Evolutionary conservation across 2,113 vertebrate genomes (phyloP).

Genomic region (Perognathus longimembris): DNA sequence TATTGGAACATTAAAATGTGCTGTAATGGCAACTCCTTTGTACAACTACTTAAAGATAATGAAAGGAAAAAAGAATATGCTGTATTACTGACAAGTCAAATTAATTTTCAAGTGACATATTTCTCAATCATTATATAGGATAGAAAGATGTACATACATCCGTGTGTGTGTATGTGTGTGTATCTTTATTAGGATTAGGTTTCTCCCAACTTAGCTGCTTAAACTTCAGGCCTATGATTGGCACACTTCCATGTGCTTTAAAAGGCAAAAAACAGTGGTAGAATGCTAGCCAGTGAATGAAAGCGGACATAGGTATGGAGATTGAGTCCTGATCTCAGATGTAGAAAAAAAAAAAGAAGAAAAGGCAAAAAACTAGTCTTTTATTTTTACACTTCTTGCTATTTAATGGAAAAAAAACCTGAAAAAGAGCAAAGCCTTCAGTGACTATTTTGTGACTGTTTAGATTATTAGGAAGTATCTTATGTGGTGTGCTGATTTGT

Average conservation of each 20-base stretch:
- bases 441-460: neutral
- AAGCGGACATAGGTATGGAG: too few relatives aligned
- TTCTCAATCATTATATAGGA: too few relatives aligned
- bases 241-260: neutral
- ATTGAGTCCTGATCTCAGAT: too few relatives aligned
- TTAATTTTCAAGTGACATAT: conserved; percentile 40
- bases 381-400: neutral
- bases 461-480: neutral
- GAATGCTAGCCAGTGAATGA: too few relatives aligned
- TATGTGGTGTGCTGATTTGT: neutral
- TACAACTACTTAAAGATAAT: too few relatives aligned
- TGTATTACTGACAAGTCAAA: neutral
- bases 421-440: neutral
- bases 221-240: neutral
- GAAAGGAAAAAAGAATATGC: too few relatives aligned
- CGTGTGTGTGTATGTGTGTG: too few relatives aligned
- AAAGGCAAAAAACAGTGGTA: neutral
- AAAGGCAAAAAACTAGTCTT: neutral
- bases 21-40: too few relatives aligned
- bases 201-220: conserved; percentile 12
- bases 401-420: neutral
- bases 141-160: too few relatives aligned
- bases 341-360: too few relatives aligned
- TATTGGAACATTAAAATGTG: neutral
- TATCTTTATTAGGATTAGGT: neutral